Conservation (phyloP, 37 sponge, comb jelly and placozoan genomes). For the Hormiphora californensis region DNA sequence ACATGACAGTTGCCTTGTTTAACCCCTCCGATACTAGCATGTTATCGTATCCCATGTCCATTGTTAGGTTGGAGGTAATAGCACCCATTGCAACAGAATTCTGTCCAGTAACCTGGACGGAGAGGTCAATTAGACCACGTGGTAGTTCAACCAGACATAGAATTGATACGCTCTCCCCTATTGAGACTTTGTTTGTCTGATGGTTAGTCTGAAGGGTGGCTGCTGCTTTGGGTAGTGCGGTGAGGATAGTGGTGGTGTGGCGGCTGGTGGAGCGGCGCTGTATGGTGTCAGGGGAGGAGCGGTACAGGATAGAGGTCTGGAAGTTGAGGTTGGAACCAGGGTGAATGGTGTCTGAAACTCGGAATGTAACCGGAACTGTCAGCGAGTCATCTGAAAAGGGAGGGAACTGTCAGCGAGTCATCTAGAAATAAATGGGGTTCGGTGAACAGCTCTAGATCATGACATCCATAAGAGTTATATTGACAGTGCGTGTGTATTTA, state of each 20-base stretch:
- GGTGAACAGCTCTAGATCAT: too few relatives aligned
- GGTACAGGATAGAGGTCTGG: conserved; percentile 48
- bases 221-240: background rate
- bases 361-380: conserved; percentile 15
- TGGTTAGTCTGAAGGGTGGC: conserved; percentile 12
- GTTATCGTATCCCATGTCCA: too few relatives aligned
- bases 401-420: background rate
- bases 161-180: conserved; percentile 25
- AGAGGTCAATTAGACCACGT: conserved; percentile 8
- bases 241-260: background rate
- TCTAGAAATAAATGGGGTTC: background rate
- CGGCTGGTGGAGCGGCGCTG: background rate
- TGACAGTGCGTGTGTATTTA: too few relatives aligned
- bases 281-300: background rate
- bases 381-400: conserved; percentile 23
- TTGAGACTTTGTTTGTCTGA: background rate
- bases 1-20: too few relatives aligned
- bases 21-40: too few relatives aligned
- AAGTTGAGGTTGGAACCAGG: conserved; percentile 6
- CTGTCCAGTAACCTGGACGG: background rate
- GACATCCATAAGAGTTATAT: too few relatives aligned
- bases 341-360: conserved; percentile 39
- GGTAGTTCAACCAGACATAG: conserved; percentile 1
- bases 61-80: background rate
- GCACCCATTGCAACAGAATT: conserved; percentile 5